phyloP scores from a whole-genome alignment of 2,797 vertebrate genomes.

The Tamandua tetradactyla region DNA sequence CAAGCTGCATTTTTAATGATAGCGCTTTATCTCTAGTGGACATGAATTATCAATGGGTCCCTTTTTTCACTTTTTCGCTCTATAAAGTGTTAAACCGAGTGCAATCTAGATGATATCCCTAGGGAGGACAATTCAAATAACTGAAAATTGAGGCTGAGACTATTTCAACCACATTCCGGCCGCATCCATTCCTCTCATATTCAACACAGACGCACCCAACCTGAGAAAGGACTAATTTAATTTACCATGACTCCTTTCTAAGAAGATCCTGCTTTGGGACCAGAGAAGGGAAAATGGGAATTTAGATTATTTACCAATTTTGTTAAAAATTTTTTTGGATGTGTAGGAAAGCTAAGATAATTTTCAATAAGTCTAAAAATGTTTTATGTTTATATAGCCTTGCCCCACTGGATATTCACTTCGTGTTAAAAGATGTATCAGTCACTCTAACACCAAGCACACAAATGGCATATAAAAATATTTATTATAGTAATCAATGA shows the following conservation, averaged over 20 bases:
- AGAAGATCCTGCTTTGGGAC: not conserved
- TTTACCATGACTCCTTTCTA: not conserved
- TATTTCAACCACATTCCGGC: not conserved
- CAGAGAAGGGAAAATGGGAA: not conserved
- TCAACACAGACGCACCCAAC: not conserved
- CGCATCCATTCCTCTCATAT: not conserved
- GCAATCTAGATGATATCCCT: not conserved
- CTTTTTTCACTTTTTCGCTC: not conserved
- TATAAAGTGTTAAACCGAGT: not conserved
- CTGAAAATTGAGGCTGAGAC: not conserved
- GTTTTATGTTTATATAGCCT: not conserved
- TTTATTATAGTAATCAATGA: not conserved
- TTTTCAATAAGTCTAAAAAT: not conserved
- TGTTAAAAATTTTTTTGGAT: not conserved
- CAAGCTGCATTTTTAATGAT: slow-evolving; percentile 7
- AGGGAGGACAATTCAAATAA: not conserved
- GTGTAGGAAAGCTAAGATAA: not conserved
- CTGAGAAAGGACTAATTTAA: not conserved
- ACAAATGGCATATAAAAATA: not conserved
- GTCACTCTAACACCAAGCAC: not conserved
- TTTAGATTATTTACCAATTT: not conserved
- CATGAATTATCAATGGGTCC: not conserved
- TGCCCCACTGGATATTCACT: not conserved
- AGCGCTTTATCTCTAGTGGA: not conserved
- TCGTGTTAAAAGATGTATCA: not conserved